phyloP scores from a whole-genome alignment of 2,797 vertebrate species.

The Geotrypetes seraphini region DNA sequence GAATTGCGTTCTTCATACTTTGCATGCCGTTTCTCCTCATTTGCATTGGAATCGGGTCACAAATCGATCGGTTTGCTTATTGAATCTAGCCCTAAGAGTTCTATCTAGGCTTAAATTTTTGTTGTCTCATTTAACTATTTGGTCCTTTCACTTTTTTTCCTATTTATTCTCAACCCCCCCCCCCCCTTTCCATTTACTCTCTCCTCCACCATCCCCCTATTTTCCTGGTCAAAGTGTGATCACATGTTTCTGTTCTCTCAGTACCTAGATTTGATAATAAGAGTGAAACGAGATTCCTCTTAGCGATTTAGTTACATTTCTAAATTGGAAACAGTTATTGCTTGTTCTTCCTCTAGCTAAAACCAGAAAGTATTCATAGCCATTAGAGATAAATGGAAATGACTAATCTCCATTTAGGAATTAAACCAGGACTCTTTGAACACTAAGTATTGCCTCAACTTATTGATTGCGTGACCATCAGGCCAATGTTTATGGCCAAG shows the following conservation, averaged over 20 bases:
- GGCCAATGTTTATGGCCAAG: not conserved
- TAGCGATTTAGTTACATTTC: not conserved
- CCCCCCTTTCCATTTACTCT: too few relatives aligned
- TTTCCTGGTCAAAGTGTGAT: too few relatives aligned
- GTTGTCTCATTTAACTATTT: rapidly evolving
- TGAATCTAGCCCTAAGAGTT: too few relatives aligned
- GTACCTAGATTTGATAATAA: too few relatives aligned
- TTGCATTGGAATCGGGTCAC: too few relatives aligned
- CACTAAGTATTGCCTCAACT: slow-evolving; percentile 14
- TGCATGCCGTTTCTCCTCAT: too few relatives aligned
- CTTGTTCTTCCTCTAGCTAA: too few relatives aligned
- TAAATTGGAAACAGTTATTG: not conserved
- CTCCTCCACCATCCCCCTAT: not conserved
- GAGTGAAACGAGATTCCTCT: rapidly evolving
- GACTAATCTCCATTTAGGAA: slow-evolving; percentile 19
- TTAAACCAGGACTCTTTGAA: slow-evolving; percentile 15
- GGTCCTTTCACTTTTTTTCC: not conserved
- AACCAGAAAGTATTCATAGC: not conserved
- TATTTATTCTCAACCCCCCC: rapidly evolving
- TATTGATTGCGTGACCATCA: slow-evolving; percentile 10
- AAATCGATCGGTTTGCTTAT: too few relatives aligned
- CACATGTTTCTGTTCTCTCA: too few relatives aligned
- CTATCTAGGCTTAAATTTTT: too few relatives aligned
- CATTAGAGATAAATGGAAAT: slow-evolving; percentile 1
- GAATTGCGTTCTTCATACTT: too few relatives aligned